Conservation (phyloP, 2,797 vertebrate species). For the Eulemur albifrons region DNA sequence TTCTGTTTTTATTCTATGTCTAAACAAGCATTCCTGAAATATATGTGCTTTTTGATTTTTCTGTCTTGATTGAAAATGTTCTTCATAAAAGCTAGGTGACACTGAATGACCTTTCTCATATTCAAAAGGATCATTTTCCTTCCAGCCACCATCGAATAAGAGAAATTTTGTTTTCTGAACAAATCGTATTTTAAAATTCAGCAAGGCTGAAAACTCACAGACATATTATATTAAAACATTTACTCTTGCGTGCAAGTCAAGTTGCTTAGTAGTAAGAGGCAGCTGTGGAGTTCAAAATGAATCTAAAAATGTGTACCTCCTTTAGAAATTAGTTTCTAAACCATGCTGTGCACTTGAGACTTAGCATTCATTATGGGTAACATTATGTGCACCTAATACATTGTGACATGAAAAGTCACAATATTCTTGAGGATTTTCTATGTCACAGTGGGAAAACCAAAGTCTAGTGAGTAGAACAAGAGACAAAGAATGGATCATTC, state of each 20-base stretch:
- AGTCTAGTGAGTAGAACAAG: slow-evolving; percentile 50
- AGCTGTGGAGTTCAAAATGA: slow-evolving; percentile 60
- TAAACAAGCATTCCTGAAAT: slow-evolving; percentile 27
- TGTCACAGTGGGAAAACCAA: slow-evolving; percentile 42
- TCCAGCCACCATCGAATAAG: slow-evolving; percentile 44
- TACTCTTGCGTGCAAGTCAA: slow-evolving; percentile 62
- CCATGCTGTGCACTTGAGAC: slow-evolving; percentile 69
- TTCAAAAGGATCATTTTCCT: slow-evolving; percentile 53
- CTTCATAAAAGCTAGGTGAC: slow-evolving; percentile 55
- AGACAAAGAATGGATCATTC: slow-evolving; percentile 53
- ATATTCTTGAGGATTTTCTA: slow-evolving; percentile 65
- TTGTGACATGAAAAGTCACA: slow-evolving; percentile 71
- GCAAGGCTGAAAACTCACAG: slow-evolving; percentile 46
- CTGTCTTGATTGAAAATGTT: slow-evolving; percentile 57
- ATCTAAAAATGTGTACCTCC: slow-evolving; percentile 26
- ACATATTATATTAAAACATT: slow-evolving; percentile 72
- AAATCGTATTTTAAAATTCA: slow-evolving; percentile 70
- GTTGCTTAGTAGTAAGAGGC: slow-evolving; percentile 59
- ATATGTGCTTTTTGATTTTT: slow-evolving; percentile 44
- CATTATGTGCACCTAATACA: slow-evolving; percentile 63
- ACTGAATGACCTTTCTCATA: slow-evolving; percentile 52
- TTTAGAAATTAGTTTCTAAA: slow-evolving; percentile 74
- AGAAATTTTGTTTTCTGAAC: slow-evolving; percentile 64
- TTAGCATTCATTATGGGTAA: slow-evolving; percentile 68
- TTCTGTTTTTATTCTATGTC: slow-evolving; percentile 50